Evolutionary conservation across 2,113 vertebrate species (phyloP).

Genomic region (Pollachius pollachius): DNA sequence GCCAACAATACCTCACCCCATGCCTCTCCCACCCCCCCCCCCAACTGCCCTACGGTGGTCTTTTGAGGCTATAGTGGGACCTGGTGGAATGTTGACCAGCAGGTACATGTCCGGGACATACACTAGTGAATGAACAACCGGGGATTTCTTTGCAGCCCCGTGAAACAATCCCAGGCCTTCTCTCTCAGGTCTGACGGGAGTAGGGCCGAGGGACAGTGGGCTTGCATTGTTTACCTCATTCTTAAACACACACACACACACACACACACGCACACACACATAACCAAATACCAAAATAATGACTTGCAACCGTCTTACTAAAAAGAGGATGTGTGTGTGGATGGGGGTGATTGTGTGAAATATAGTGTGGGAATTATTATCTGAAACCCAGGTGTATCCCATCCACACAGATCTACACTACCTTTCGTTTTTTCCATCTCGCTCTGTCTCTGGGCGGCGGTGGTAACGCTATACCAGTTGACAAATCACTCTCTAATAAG

Average conservation of each 20-base stretch:
- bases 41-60: not conserved
- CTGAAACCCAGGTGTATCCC: constrained; percentile 26
- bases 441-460: constrained; percentile 1
- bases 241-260: constrained; percentile 19
- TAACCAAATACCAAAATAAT: not conserved
- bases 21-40: not conserved
- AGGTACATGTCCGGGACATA: constrained; percentile 56
- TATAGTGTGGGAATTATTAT: constrained; percentile 32
- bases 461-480: constrained; percentile 79
- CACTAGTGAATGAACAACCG: constrained; percentile 56
- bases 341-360: constrained; percentile 15
- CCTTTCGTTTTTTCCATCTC: not conserved
- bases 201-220: constrained; percentile 40
- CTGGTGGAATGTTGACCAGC: constrained; percentile 57
- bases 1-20: not conserved
- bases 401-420: not conserved
- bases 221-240: constrained; percentile 74
- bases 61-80: constrained; percentile 16
- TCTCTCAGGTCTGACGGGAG: constrained; percentile 65
- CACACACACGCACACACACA: constrained; percentile 58
- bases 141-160: constrained; percentile 81
- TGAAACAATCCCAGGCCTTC: constrained; percentile 75
- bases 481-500: constrained; percentile 85
- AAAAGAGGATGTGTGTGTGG: not conserved
- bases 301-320: too few relatives aligned